Evolutionary conservation across 2,888 invertebrate genomes (phyloP), one percentile per base, ranked within the genome.

Genomic region (Gastrophysa polygoni): DNA sequence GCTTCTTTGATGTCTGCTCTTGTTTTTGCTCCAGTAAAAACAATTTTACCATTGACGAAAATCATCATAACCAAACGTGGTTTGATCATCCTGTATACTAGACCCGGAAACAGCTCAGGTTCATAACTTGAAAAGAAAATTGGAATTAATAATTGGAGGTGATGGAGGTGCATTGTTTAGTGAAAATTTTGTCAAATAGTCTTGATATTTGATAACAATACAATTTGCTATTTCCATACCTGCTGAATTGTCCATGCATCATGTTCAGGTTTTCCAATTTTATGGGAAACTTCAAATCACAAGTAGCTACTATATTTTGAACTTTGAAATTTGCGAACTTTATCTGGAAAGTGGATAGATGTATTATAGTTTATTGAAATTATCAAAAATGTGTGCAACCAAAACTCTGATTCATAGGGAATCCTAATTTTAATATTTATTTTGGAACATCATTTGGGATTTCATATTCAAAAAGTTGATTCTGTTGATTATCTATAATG

Each of bases 1-100:
- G 98, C 95, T 78, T 97, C 96, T 80, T 92, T 91, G 46, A 98
- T 92, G 77, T 98, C 96, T 76, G 88, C 87, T 70, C 96, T 86
- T 50, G 91, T 90, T 84, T 98, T 98, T 28, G 95, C 98, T 69
- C 98, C 97, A 76, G 98, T 99, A 67, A 99, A 90, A 1, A 99
- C 98, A 70, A 99, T 90, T 87, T 99, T 99, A 58, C 99, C 99
- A 81, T 98, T 98, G 0, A 99, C 98, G 84, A 99, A 99, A 80
- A 99, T 98, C 10, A 99, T 84, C 66, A 99, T 83, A 3, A 98
- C 98, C 69, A 99, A 91, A 70, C 96, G 88, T 0, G 98, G 98
- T 75, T 95, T 92, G 43, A 98, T 93, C 95, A 99, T 95, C 74
- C 98, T 87, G 81, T 99, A 99, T 60, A 99, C 96, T 28, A 99